A percentile compares a stretch with the other conserved stretches of the same genome.
phyloP scores from a whole-genome alignment of 2,888 invertebrate species.

The Drosophila demipolita region DNA sequence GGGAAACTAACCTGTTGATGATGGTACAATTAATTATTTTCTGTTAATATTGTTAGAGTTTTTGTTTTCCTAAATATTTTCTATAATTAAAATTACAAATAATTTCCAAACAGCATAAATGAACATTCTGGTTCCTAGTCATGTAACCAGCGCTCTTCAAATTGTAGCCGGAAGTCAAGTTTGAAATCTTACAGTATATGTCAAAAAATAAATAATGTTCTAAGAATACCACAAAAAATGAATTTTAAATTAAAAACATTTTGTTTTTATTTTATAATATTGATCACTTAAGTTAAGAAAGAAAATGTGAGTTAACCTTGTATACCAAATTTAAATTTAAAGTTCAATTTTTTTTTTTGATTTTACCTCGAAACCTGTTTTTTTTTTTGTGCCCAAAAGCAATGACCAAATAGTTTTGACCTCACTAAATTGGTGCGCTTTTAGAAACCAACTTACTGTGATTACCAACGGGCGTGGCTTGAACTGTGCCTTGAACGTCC shows the following conservation, averaged over 20 bases:
- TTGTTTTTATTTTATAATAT: neutral
- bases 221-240: neutral
- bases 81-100: neutral
- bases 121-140: neutral
- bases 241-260: neutral
- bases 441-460: neutral
- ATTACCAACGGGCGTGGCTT: slow-evolving; percentile 1
- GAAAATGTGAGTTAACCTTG: too few species aligned
- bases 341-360: neutral
- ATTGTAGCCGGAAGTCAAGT: neutral
- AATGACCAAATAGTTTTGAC: slow-evolving; percentile 1
- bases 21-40: too few species aligned
- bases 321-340: too few species aligned
- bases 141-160: neutral
- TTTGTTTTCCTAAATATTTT: neutral
- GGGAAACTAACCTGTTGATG: neutral
- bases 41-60: too few species aligned
- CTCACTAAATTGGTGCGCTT: neutral
- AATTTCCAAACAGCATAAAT: neutral
- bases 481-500: neutral
- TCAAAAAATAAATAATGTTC: neutral
- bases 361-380: neutral
- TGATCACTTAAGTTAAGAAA: too few species aligned
- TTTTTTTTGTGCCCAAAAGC: neutral
- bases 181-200: neutral